Conservation (phyloP, 2,797 vertebrate genomes). For the Enteromius treurensis region DNA sequence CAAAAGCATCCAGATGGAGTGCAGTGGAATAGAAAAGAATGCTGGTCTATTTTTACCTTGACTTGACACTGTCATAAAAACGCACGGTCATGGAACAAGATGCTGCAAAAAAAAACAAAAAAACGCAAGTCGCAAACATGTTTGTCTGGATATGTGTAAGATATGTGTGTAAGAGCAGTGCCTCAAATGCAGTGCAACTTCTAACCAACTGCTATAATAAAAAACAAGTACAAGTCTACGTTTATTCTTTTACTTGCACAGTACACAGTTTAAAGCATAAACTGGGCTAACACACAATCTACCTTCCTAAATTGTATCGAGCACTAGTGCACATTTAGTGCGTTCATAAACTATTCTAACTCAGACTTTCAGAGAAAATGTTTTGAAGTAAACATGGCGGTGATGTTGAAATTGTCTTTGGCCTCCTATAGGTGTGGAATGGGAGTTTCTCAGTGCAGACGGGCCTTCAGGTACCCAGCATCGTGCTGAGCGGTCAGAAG, state of each 20-base stretch:
- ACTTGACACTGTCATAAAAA: background rate
- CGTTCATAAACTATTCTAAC: background rate
- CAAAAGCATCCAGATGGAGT: background rate
- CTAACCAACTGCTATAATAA: background rate
- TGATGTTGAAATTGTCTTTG: constrained; percentile 10
- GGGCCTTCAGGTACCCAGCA: constrained; percentile 90
- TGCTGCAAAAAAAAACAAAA: background rate
- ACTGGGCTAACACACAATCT: background rate
- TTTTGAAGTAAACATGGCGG: background rate
- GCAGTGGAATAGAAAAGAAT: background rate
- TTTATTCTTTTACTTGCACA: background rate
- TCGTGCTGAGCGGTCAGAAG: constrained; percentile 88
- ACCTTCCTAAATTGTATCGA: background rate
- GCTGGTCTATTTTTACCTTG: background rate
- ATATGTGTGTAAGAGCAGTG: background rate
- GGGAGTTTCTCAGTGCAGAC: constrained; percentile 91
- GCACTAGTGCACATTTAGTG: background rate
- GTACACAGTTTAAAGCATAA: background rate
- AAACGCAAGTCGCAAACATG: background rate
- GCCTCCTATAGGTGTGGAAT: constrained; percentile 88
- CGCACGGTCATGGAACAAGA: background rate
- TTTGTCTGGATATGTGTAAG: background rate
- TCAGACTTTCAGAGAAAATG: background rate
- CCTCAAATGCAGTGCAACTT: background rate
- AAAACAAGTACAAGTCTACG: background rate